Conservation (phyloP, 2,888 invertebrate species). For the Petrolisthes manimaculis region DNA sequence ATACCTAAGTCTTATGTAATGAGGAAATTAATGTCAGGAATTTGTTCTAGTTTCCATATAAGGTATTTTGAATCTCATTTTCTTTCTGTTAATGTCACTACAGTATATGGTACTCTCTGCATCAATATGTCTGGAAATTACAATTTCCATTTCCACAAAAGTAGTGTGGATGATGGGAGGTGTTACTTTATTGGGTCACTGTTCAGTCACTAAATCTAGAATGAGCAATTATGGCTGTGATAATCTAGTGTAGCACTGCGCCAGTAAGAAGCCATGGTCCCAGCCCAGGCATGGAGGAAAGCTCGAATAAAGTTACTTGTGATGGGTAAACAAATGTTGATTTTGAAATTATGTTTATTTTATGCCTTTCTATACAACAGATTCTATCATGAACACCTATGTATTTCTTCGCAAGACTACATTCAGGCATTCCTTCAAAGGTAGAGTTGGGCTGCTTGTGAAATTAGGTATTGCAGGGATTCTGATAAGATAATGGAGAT, state of each 20-base stretch:
- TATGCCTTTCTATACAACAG: not conserved
- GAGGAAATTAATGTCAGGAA: too few species aligned
- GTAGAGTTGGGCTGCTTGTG: too few species aligned
- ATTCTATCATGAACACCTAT: not conserved
- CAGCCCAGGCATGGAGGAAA: not conserved
- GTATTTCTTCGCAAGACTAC: too few species aligned
- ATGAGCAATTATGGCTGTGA: slow-evolving; percentile 57
- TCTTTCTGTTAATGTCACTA: too few species aligned
- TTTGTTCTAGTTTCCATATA: too few species aligned
- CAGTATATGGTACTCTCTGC: not conserved
- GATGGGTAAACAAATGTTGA: too few species aligned
- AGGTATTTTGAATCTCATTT: too few species aligned
- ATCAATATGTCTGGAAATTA: slow-evolving; percentile 5
- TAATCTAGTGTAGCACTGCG: slow-evolving; percentile 49
- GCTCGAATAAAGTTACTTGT: not conserved
- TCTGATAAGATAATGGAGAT: too few species aligned
- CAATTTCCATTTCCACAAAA: slow-evolving; percentile 8
- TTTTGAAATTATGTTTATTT: too few species aligned
- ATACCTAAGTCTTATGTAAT: too few species aligned
- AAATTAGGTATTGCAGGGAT: too few species aligned
- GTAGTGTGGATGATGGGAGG: not conserved
- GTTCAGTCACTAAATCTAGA: slow-evolving; percentile 52
- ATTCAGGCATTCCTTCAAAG: too few species aligned
- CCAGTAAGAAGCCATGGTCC: slow-evolving; percentile 36
- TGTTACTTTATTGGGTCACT: slow-evolving; percentile 19